Base-by-base conservation (phyloP, 2,797 vertebrate genomes). In the Ibycter americanus region DNA sequence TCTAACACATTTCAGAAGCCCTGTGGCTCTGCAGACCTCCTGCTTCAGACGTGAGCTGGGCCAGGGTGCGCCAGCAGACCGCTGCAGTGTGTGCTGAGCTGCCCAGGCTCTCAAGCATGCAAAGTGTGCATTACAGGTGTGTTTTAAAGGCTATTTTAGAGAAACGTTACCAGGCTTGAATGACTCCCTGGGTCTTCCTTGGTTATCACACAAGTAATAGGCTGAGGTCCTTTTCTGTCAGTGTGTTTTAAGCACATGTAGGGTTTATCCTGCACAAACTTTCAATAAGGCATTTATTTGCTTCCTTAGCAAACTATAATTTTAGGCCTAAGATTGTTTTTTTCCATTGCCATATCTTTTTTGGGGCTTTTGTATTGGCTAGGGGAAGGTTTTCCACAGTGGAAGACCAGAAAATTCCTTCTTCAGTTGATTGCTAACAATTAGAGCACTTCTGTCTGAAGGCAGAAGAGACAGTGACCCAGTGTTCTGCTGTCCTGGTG, bases 141-240 rank as follows among this genome's bases (percentile, higher is more conserved):
- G 26, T 46, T 32, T 56, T 49, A 25, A 67, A 61, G 51, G 36
- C 6, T 66, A 1, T 49, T 73, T 32, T 11, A 51, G 51, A 34
- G 76, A 52, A 46, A 27, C 0, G 2, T 13, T 51, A 25, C 46
- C 21, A 40, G 59, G 12, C 55, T 54, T 12, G 51, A 71, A 47
- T 26, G 25, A 13, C 14, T 38, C 34, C 38, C 21, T 14, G 36
- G 65, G 42, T 46, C 40, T 25, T 55, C n/a, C 29, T 15, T 11
- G 31, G 17, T 63, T 63, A n/a, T n/a, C 0, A 0, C n/a, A 38
- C 31, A 59, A 15, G 15, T 17, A 54, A 34, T 2, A 7, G 22
- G 42, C 59, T 73, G 47, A 58, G 62, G 20, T 78, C 47, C 63
- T 85, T 73, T 49, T 42, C 81, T 61, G 49, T 36, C n/a, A n/a